Base-by-base conservation (phyloP, 2,797 vertebrate genomes). In the Sebastes umbrosus region DNA sequence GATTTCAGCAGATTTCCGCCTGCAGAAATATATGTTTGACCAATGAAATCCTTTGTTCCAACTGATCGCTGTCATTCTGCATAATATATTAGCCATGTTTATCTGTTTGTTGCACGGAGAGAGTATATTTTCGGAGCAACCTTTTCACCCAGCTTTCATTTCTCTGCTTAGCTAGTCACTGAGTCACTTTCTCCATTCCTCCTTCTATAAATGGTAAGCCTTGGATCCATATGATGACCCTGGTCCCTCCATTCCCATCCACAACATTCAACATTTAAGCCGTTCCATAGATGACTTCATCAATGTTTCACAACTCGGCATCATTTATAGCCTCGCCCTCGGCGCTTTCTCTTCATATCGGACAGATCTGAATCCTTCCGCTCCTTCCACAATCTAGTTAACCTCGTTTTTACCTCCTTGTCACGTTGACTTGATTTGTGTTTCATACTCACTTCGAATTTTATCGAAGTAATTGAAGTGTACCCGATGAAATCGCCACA, bases 371-470 rank as follows among this genome's bases (percentile, higher is more conserved):
- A 59, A 75, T 65, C 62, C 2, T 66, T 13, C 12, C 12, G 4
- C 58, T 75, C 54, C 65, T 13, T 80, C 13, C 8, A 32, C 70
- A 58, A 62, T 79, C 62, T 52, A 66, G 25, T 80, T 85, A 76
- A 78, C 72, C 72, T 85, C 32, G 39, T 78, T 82, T 80, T 74
- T 55, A 68, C 46, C 66, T 69, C 84, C 67, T 87, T n/a, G n/a
- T 79, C 64, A 65, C 24, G 2, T 46, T 36, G 43, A 6, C 73
- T 73, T 60, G 46, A 80, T 71, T 70, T 62, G 55, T 82, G 63
- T 71, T 43, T 50, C 63, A 11, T 6, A 34, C 20, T 69, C 43
- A 65, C 50, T 63, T 59, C 8, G 27, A 60, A 69, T 83, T 71
- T 60, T 50, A 16, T 72, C 75, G 1, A 73, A 83, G 74, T 66